These are phyloP conservation scores for Xiphophorus couchianus DNA, from an alignment of 2,113 vertebrate genomes.

Conservation along the genomic window DNA sequence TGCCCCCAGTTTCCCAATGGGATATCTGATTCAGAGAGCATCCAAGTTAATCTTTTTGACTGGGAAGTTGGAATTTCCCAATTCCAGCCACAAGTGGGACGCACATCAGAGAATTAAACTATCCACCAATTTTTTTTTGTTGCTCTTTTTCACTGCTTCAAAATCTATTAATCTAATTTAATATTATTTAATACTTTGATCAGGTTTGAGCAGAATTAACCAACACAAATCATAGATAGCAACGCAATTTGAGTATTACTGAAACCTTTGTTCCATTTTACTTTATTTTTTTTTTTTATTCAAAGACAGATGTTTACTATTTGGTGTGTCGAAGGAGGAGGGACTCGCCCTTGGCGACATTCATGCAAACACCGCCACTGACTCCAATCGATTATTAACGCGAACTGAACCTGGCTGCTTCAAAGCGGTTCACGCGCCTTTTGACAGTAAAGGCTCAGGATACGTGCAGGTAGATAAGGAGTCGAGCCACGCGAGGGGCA, in stretches of 20 bases:
- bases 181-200: too few relatives aligned
- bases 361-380: background rate
- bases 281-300: too few relatives aligned
- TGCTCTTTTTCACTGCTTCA: background rate
- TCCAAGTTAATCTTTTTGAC: too few relatives aligned
- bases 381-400: background rate
- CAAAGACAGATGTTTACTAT: background rate
- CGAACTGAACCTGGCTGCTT: background rate
- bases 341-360: background rate
- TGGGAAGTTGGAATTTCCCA: too few relatives aligned
- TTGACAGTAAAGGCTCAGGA: background rate
- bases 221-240: too few relatives aligned
- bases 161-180: background rate
- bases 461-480: background rate
- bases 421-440: background rate
- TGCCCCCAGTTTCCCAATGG: too few relatives aligned
- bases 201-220: too few relatives aligned
- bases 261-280: too few relatives aligned
- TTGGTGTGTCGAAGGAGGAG: background rate
- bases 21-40: too few relatives aligned
- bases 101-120: background rate
- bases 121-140: background rate
- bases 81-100: too few relatives aligned
- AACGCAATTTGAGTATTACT: too few relatives aligned
- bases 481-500: constrained; percentile 21